phyloP scores from a whole-genome alignment of 1,140 invertebrate genomes.

The Hirudo medicinalis region DNA sequence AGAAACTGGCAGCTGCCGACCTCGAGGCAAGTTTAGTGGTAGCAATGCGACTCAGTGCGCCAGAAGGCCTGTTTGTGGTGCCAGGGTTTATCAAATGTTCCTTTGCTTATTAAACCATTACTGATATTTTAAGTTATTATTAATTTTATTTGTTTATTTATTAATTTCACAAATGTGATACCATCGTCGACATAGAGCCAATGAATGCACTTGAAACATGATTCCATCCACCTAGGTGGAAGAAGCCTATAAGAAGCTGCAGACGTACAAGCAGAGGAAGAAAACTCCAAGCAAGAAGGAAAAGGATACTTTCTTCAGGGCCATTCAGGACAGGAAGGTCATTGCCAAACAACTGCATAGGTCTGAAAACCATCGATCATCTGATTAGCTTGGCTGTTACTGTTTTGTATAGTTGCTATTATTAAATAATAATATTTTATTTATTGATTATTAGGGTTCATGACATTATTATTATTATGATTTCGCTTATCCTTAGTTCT shows the following conservation, averaged over 20 bases:
- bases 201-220: background rate
- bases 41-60: background rate
- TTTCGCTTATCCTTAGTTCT: no score
- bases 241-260: constrained; percentile 46
- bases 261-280: constrained; percentile 61
- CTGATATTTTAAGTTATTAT: constrained; percentile 1
- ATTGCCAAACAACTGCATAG: constrained; percentile 47
- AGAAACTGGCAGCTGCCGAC: constrained; percentile 54
- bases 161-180: no score
- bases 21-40: constrained; percentile 47
- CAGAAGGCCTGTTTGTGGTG: no score
- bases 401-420: background rate
- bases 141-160: background rate
- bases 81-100: background rate
- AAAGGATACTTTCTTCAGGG: constrained; percentile 60
- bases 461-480: no score
- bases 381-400: background rate
- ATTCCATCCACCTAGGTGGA: constrained; percentile 42
- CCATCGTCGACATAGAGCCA: background rate
- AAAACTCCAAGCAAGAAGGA: constrained; percentile 64
- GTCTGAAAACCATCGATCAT: background rate
- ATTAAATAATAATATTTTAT: no score
- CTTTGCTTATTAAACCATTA: no score
- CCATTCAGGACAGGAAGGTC: constrained; percentile 49
- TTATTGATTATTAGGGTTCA: no score